Base-by-base conservation (phyloP, 2,797 vertebrate genomes). In the Anisognathus igniventris region DNA sequence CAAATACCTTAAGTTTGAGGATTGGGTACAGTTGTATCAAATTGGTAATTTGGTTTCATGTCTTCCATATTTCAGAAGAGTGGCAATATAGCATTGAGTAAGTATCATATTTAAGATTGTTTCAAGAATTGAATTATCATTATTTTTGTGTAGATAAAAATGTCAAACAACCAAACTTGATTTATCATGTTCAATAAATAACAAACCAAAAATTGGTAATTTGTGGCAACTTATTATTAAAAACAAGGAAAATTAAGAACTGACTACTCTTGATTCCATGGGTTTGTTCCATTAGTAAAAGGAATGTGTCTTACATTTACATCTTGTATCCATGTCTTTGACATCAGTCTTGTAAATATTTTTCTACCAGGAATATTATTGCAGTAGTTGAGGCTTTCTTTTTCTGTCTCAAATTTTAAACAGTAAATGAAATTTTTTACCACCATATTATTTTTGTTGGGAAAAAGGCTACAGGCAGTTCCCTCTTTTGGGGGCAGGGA, bases 141-240 rank as follows among this genome's bases (percentile, higher is more conserved):
- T 39, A 14, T 33, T 68, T 72, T 54, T 23, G 3, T 21, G 8
- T 4, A 56, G 21, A 14, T 44, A 73, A 61, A 53, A 28, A 7
- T 0, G 0, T 20, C 35, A 24, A 47, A 4, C 22, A 28, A 6
- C 6, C 10, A 27, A 31, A 6, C 9, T 50, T 50, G 23, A 47
- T 48, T 57, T 48, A 23, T 64, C 14, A 33, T 1, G 0, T 13
- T 60, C 18, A 53, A 48, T 7, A 2, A 35, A 40, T 45, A 74
- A 42, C 4, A 74, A 66, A 23, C 5, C 2, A 60, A 78, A 80
- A 75, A 13, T 19, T 0, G 2, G 17, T 47, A 5, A 35, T 61
- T 53, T 42, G 4, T 39, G 14, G 2, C 5, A 65, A 16, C 3
- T 1, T 42, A 28, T 28, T 23, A 3, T 33, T 19, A 71, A 66